These are phyloP conservation scores for Fissipunctia ypsillon DNA, from an alignment of 2,888 invertebrate genomes.

Conservation along the genomic window DNA sequence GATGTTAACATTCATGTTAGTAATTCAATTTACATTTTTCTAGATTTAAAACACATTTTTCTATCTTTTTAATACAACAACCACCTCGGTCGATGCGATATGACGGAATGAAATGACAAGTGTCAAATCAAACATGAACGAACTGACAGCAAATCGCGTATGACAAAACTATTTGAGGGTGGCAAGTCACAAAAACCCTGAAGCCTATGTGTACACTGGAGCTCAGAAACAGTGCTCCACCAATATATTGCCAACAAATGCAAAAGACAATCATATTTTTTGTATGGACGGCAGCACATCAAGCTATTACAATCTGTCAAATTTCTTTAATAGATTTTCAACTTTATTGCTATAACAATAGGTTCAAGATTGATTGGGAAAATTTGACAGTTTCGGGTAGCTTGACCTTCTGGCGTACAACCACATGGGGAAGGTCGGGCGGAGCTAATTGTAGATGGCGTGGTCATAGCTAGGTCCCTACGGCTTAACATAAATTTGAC, in stretches of 20 bases:
- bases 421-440: too few species aligned
- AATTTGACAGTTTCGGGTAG: too few species aligned
- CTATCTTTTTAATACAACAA: conserved; percentile 61
- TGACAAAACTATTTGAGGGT: conserved; percentile 9
- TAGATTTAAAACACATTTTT: conserved; percentile 70
- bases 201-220: not conserved
- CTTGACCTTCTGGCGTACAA: too few species aligned
- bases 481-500: too few species aligned
- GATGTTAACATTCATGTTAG: conserved; percentile 80
- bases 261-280: not conserved
- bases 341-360: too few species aligned
- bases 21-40: conserved; percentile 83
- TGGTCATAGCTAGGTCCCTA: too few species aligned
- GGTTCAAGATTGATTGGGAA: too few species aligned
- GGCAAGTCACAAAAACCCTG: conserved; percentile 5
- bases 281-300: too few species aligned
- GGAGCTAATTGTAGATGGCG: too few species aligned
- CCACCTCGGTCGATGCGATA: conserved; percentile 75
- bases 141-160: conserved; percentile 17
- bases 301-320: too few species aligned
- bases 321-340: too few species aligned
- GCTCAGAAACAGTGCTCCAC: not conserved
- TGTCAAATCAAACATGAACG: conserved; percentile 28
- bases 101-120: conserved; percentile 70
- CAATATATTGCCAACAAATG: not conserved